Evolutionary conservation across 1,140 invertebrate species (phyloP), one percentile per base, ranked within the genome.

Genomic region (Drosophila bocki): DNA sequence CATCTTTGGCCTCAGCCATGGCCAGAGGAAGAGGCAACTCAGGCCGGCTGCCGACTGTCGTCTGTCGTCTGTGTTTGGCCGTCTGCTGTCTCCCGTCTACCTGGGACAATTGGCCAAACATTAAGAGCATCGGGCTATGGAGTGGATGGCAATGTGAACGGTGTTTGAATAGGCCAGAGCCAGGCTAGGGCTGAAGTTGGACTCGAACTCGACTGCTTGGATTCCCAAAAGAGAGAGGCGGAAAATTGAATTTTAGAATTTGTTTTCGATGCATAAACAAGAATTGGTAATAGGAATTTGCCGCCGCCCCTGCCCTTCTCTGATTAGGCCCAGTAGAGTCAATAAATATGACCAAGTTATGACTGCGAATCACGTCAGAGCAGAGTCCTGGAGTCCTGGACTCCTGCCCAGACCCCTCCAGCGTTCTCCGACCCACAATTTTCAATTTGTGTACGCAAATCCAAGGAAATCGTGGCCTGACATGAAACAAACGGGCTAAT

Each of bases 291-390:
- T 72, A 17, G 70, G 68, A 72, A 71, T 48, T 58, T 58, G n/a
- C 29, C n/a, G 11, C 3, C 26, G 17, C 32, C 19, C 32, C 39
- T 22, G 26, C 39, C 62, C 44, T 39, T 7, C 39, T 47, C 64
- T 77, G 75, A 80, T 87, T 79, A 87, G 82, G 74, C 59, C 60
- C 76, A 63, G 79, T 62, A 70, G 72, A 80, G 68, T 59, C 72
- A 80, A 87, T 88, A 87, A 88, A 88, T 71, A 76, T 71, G 63
- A 69, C 62, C 74, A 80, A 90, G 75, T 90, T 88, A 88, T 90
- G 74, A 75, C 71, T 79, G 61, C 42, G 75, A 90, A 90, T 90
- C 85, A 90, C 85, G 85, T 79, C 51, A 54, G 33, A 37, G 51
- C 68, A 74, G 44, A 33, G 44, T 62, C 26, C 50, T 47, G 42